A percentile compares a stretch with the other conserved stretches of the same genome.
Evolutionary conservation across 2,888 invertebrate species (phyloP).

Genomic region (Tenthredo notha): DNA sequence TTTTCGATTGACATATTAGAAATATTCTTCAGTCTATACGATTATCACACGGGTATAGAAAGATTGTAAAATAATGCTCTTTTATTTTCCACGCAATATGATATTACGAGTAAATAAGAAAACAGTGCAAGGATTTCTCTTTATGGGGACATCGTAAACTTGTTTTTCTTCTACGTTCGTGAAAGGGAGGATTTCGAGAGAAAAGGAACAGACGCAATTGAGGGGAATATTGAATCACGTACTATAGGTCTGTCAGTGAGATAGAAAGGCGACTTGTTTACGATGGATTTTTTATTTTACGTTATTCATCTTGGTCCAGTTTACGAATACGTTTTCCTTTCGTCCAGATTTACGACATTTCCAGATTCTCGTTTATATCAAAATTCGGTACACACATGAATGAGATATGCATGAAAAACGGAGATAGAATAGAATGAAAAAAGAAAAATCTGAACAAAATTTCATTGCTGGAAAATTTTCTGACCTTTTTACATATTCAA

Average conservation of each 20-base stretch:
- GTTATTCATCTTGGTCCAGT: slow-evolving; percentile 50
- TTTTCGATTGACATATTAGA: neutral
- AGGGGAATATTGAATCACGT: slow-evolving; percentile 49
- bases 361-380: neutral
- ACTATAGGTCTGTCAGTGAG: slow-evolving; percentile 13
- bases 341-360: slow-evolving; percentile 8
- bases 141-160: slow-evolving; percentile 42
- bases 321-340: neutral
- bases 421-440: too few species aligned
- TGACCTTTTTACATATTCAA: slow-evolving; percentile 3
- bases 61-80: neutral
- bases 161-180: slow-evolving; percentile 37
- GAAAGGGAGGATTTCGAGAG: neutral
- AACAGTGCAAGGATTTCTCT: slow-evolving; percentile 32
- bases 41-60: neutral
- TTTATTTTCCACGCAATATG: neutral
- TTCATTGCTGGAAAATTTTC: neutral
- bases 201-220: slow-evolving; percentile 30
- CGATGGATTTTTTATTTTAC: slow-evolving; percentile 21
- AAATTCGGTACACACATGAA: neutral
- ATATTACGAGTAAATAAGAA: slow-evolving; percentile 11
- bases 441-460: neutral
- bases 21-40: neutral
- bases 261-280: slow-evolving; percentile 11
- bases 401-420: neutral